Evolutionary conservation across 2,888 invertebrate species (phyloP).

Genomic region (Zaprionus obscuricornis): DNA sequence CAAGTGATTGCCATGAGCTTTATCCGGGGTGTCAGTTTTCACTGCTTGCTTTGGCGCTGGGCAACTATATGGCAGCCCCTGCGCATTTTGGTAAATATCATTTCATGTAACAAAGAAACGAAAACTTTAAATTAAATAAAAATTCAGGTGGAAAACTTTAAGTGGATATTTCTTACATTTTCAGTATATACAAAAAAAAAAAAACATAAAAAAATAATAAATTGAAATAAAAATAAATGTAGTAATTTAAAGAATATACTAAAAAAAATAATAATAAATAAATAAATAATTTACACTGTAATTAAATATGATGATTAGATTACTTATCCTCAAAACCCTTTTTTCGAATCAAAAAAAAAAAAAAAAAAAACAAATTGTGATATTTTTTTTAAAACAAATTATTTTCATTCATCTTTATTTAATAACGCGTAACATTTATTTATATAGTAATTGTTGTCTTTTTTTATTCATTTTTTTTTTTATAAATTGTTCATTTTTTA

Average conservation of each 20-base stretch:
- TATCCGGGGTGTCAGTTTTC: conserved; percentile 88
- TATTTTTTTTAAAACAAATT: conserved; percentile 82
- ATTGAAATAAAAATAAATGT: neutral
- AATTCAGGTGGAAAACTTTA: too few species aligned
- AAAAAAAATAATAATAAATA: neutral
- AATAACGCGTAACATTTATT: conserved; percentile 88
- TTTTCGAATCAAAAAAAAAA: too few species aligned
- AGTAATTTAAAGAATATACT: neutral
- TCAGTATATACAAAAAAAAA: too few species aligned
- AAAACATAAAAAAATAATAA: neutral
- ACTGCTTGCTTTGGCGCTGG: conserved; percentile 88
- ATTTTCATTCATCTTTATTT: conserved; percentile 85
- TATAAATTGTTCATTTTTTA: conserved; percentile 21
- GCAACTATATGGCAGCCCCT: conserved; percentile 82
- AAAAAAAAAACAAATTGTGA: neutral
- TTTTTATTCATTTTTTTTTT: conserved; percentile 46
- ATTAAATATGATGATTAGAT: too few species aligned
- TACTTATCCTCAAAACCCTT: conserved; percentile 5
- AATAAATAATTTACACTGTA: neutral
- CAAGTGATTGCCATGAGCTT: conserved; percentile 84
- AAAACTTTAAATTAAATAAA: too few species aligned
- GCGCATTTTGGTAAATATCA: conserved; percentile 57
- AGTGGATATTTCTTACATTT: too few species aligned
- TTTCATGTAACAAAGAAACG: conserved; percentile 69
- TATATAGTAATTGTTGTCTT: conserved; percentile 82